Base-by-base conservation (phyloP, 1,140 invertebrate genomes). In the Portunus trituberculatus region DNA sequence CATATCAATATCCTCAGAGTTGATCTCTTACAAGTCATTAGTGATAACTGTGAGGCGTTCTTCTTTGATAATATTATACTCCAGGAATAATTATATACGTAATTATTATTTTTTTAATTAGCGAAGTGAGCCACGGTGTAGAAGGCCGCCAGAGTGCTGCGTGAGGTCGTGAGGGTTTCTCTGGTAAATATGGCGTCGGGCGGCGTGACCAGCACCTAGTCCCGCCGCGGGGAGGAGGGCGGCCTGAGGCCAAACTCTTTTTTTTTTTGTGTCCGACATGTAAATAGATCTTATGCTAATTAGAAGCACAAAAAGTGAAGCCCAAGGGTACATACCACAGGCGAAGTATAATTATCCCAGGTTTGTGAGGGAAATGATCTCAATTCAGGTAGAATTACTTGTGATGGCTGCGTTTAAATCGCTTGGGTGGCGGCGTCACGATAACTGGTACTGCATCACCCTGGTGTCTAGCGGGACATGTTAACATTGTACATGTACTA, bases 251-350 rank as follows among this genome's bases (percentile, higher is more conserved):
- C 4, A 76, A 76, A 76, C 67, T 8, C 0, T 76, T 76, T 76
- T 76, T 39, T 76, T 7, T 76, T n/a, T 7, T n/a, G 67, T n/a
- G 67, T 25, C 67, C 67, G 67, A 76, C 67, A 76, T n/a, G 89
- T 59, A 59, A 91, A 91, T 91, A 39, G 89, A 90, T 29, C 89
- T 59, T 91, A 91, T 91, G 89, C 31, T 91, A 59, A 91, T 67
- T 59, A 91, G 89, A 91, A 91, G 46, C 89, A 91, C 89, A 52
- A 91, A 91, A 91, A 91, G 16, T 29, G 31, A 59, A 91, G n/a
- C 84, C 84, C 25, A 28, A 32, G 29, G 84, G 84, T 31, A 87
- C 28, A 87, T 87, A 87, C 39, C 84, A 14, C 28, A 29, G 45
- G 46, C 29, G 0, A 91, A 59, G 48, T 91, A 16, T 91, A 59